A percentile compares a stretch with the other conserved stretches of the same genome.
Evolutionary conservation across 30 jellyfish, hydroid and myxozoan genomes (phyloP).

Genomic region (Nemopilema nomurai): DNA sequence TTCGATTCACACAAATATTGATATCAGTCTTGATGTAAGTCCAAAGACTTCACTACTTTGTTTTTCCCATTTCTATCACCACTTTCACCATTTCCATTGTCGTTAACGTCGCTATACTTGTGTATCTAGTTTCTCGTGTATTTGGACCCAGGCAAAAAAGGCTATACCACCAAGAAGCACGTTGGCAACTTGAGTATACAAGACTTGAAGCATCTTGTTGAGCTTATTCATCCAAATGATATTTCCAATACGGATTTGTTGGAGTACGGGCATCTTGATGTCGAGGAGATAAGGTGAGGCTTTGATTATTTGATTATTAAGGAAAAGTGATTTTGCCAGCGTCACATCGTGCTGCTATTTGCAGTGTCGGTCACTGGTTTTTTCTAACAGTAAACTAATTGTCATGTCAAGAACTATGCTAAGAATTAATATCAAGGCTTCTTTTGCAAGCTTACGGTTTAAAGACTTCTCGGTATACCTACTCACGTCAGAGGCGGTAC

Average conservation of each 20-base stretch:
- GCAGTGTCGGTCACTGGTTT: too few relatives aligned
- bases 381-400: too few relatives aligned
- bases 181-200: conserved; percentile 14
- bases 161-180: conserved; percentile 12
- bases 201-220: conserved; percentile 51
- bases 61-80: too few relatives aligned
- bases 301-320: neutral
- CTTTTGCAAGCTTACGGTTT: too few relatives aligned
- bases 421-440: too few relatives aligned
- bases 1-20: too few relatives aligned
- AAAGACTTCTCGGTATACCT: too few relatives aligned
- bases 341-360: too few relatives aligned
- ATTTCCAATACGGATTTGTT: conserved; percentile 61
- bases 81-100: neutral
- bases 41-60: too few relatives aligned
- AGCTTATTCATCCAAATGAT: conserved; percentile 70
- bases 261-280: conserved; percentile 66
- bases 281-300: conserved; percentile 28
- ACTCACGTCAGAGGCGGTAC: neutral
- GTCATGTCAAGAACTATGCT: too few relatives aligned
- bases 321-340: too few relatives aligned
- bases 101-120: neutral
- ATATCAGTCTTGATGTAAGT: too few relatives aligned
- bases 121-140: conserved; percentile 53
- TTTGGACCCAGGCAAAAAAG: conserved; percentile 20